These are phyloP conservation scores for Emmelina monodactyla DNA, from an alignment of 2,888 invertebrate species.

Conservation along the genomic window DNA sequence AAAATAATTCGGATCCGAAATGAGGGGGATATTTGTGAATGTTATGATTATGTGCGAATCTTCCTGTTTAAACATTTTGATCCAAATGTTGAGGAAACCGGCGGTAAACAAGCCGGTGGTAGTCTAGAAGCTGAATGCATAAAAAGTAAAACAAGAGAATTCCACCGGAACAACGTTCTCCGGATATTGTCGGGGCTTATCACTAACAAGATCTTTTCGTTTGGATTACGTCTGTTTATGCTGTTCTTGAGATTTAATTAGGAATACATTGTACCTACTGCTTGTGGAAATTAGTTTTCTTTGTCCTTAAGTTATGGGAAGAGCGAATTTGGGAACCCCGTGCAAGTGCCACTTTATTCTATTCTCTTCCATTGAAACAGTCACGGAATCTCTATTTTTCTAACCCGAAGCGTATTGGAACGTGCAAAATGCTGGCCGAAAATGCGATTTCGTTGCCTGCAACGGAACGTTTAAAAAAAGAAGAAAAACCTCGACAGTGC, in stretches of 20 bases:
- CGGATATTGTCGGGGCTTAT: neutral
- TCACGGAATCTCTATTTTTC: constrained; percentile 32
- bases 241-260: neutral
- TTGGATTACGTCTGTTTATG: neutral
- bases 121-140: neutral
- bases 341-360: neutral
- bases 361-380: neutral
- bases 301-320: too few species aligned
- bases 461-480: constrained; percentile 30
- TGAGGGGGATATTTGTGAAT: too few species aligned
- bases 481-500: constrained; percentile 25
- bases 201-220: neutral
- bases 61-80: too few species aligned
- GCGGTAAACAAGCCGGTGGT: too few species aligned
- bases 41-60: too few species aligned
- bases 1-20: too few species aligned
- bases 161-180: neutral
- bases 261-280: neutral
- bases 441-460: constrained; percentile 40
- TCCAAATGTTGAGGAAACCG: too few species aligned
- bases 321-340: too few species aligned
- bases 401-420: constrained; percentile 30
- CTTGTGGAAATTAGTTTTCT: neutral
- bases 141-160: constrained; percentile 1
- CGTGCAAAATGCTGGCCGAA: constrained; percentile 39